Evolutionary conservation across 2,888 invertebrate genomes (phyloP).

Genomic region (Troides oblongomaculatus): DNA sequence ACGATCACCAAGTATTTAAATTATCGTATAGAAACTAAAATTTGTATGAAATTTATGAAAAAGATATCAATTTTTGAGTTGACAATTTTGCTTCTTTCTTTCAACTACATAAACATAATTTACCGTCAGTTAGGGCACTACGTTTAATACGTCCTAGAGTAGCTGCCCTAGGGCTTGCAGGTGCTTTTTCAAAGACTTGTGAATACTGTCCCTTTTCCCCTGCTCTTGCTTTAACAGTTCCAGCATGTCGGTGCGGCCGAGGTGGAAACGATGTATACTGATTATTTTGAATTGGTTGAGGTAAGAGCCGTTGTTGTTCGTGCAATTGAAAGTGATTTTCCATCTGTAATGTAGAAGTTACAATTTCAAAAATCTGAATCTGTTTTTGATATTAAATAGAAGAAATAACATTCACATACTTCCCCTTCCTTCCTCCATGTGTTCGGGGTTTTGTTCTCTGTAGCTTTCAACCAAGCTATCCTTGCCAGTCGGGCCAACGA

Average conservation of each 20-base stretch:
- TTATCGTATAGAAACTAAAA: slow-evolving; percentile 1
- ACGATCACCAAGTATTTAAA: too few relatives aligned
- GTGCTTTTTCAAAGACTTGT: slow-evolving; percentile 80
- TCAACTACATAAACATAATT: slow-evolving; percentile 11
- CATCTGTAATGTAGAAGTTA: slow-evolving; percentile 44
- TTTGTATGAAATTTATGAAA: neutral
- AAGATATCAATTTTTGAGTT: too few relatives aligned
- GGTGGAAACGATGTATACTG: slow-evolving; percentile 76
- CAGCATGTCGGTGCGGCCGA: slow-evolving; percentile 54
- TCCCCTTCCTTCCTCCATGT: slow-evolving; percentile 70
- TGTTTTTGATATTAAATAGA: too few relatives aligned
- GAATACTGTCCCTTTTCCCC: slow-evolving; percentile 75
- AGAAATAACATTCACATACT: slow-evolving; percentile 40
- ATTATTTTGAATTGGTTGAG: slow-evolving; percentile 67
- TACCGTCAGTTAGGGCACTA: slow-evolving; percentile 63
- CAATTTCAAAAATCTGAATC: neutral
- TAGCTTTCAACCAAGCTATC: slow-evolving; percentile 77
- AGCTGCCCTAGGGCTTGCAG: slow-evolving; percentile 74
- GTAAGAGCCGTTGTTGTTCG: slow-evolving; percentile 71
- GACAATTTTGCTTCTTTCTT: neutral
- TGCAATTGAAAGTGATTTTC: slow-evolving; percentile 75
- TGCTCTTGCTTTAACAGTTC: slow-evolving; percentile 64
- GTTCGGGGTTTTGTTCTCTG: slow-evolving; percentile 65
- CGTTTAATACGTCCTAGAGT: slow-evolving; percentile 69
- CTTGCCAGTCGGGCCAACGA: slow-evolving; percentile 88